Percentiles rank a stretch among this genome's conserved stretches.
phyloP scores from a whole-genome alignment of 2,888 invertebrate species.

The Eristalis tenax region DNA sequence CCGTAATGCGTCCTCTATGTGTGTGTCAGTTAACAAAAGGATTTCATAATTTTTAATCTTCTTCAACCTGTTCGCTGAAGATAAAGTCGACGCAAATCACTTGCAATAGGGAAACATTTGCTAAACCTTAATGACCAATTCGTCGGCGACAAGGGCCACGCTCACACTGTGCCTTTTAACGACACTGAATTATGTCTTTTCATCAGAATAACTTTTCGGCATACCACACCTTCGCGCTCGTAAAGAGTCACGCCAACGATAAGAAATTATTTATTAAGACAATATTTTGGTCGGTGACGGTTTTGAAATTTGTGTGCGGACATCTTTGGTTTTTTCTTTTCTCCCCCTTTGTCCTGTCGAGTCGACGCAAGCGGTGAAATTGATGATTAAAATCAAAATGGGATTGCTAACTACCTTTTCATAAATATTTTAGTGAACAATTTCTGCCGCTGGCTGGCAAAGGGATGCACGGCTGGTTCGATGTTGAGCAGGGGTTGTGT shows the following conservation, averaged over 20 bases:
- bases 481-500: neutral
- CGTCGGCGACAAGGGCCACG: constrained; percentile 1
- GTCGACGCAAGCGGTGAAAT: constrained; percentile 1
- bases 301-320: constrained; percentile 13
- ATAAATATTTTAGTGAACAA: constrained; percentile 38
- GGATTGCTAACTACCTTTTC: constrained; percentile 45
- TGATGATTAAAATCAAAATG: constrained; percentile 48
- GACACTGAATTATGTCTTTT: constrained; percentile 53
- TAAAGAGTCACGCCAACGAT: constrained; percentile 56
- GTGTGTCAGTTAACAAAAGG: constrained; percentile 12
- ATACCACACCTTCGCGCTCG: constrained; percentile 27
- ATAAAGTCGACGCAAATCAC: constrained; percentile 59
- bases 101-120: constrained; percentile 63
- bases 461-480: neutral
- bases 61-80: constrained; percentile 44
- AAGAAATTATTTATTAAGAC: constrained; percentile 58
- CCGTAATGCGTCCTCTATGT: neutral
- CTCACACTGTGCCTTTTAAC: constrained; percentile 37
- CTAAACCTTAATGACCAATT: constrained; percentile 66
- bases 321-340: neutral
- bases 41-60: constrained; percentile 64
- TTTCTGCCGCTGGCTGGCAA: neutral
- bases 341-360: neutral
- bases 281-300: constrained; percentile 27
- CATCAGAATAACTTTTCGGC: constrained; percentile 33